phyloP scores from a whole-genome alignment of 1,140 invertebrate species.

The Neodiprion virginianus region DNA sequence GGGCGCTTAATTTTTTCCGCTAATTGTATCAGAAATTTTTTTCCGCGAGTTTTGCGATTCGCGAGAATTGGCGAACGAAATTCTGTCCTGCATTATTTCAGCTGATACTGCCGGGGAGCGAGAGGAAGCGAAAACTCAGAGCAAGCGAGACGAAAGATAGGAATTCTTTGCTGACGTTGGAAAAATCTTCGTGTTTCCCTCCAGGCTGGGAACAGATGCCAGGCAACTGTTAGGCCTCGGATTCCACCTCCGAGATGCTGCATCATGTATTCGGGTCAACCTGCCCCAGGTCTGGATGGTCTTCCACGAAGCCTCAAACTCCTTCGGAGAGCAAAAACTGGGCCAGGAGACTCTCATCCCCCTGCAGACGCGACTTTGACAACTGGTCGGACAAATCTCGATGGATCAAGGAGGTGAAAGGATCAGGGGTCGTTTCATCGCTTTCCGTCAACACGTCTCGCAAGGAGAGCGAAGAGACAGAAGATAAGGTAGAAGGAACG shows the following conservation, averaged over 20 bases:
- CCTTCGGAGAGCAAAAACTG: not conserved
- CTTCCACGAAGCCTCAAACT: not conserved
- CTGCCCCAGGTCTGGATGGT: not conserved
- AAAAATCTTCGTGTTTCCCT: not conserved
- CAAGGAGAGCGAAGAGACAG: too few relatives aligned
- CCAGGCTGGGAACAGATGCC: not conserved
- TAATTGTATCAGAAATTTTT: too few relatives aligned
- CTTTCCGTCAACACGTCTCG: too few relatives aligned
- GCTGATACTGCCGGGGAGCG: too few relatives aligned
- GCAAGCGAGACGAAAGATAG: not conserved
- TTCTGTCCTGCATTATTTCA: too few relatives aligned
- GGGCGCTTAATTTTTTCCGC: too few relatives aligned
- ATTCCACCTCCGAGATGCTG: not conserved
- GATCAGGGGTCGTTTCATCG: not conserved
- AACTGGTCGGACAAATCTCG: not conserved
- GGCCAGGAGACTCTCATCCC: not conserved
- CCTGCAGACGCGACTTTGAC: not conserved
- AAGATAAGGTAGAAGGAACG: too few relatives aligned
- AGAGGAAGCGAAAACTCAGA: too few relatives aligned
- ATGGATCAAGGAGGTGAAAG: not conserved
- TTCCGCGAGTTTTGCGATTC: too few relatives aligned
- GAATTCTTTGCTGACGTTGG: not conserved
- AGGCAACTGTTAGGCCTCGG: not conserved
- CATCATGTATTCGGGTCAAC: constrained; percentile 17
- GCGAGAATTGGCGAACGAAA: too few relatives aligned